phyloP scores from a whole-genome alignment of 1,140 invertebrate genomes.

The Varroa destructor region DNA sequence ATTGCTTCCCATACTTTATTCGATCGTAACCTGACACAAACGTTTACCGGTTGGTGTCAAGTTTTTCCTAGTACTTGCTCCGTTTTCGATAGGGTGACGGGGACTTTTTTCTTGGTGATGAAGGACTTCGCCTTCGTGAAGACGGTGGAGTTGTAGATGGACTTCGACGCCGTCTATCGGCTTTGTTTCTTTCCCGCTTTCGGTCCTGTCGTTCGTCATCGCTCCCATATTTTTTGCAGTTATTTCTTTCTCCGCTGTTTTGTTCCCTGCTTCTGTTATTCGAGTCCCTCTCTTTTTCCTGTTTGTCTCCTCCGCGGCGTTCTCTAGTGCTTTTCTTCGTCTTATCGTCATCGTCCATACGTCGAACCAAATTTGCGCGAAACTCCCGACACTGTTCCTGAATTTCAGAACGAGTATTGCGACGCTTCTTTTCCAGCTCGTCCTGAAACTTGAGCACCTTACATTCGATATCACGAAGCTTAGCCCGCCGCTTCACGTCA shows the following conservation, averaged over 20 bases:
- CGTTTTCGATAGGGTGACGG: conserved; percentile 4
- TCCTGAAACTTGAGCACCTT: conserved; percentile 9
- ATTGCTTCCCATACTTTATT: too few relatives aligned
- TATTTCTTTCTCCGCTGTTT: too few relatives aligned
- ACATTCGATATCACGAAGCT: conserved; percentile 12
- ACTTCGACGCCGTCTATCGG: neutral
- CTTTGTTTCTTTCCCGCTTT: too few relatives aligned
- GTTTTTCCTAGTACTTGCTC: neutral
- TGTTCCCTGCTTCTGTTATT: neutral
- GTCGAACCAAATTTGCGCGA: neutral
- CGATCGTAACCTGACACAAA: too few relatives aligned
- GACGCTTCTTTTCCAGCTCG: conserved; percentile 14
- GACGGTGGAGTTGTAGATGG: neutral
- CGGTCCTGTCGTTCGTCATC: too few relatives aligned
- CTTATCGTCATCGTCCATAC: conserved; percentile 19
- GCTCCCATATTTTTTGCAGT: too few relatives aligned
- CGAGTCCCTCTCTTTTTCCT: neutral
- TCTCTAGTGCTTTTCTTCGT: neutral
- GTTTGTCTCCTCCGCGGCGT: too few relatives aligned
- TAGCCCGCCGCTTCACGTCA: neutral
- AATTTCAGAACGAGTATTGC: conserved; percentile 5
- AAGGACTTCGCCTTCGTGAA: too few relatives aligned
- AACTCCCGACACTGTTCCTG: conserved; percentile 23
- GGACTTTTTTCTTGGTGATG: neutral
- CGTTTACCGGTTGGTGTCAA: too few relatives aligned